Conservation (phyloP, 2,797 vertebrate genomes). For the Tachyglossus aculeatus region DNA sequence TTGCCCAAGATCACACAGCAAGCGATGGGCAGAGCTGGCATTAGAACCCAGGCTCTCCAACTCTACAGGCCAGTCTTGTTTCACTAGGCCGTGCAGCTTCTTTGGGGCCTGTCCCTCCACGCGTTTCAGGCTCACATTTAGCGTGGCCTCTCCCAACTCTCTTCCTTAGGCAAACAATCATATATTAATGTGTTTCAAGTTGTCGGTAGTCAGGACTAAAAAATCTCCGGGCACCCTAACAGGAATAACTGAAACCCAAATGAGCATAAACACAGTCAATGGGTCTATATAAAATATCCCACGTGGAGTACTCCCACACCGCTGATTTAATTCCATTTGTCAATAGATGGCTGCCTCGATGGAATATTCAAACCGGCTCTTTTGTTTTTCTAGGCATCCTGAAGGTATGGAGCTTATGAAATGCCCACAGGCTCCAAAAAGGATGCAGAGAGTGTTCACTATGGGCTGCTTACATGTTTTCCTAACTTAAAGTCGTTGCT, state of each 20-base stretch:
- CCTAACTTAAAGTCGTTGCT: conserved; percentile 46
- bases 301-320: conserved; percentile 1
- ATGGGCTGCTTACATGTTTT: conserved; percentile 50
- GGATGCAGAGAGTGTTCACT: conserved; percentile 20
- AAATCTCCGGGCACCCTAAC: conserved; percentile 15
- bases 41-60: no score
- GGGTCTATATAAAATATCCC: conserved; percentile 11
- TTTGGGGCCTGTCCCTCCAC: no score
- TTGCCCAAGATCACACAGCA: no score
- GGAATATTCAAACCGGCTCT: conserved; percentile 37
- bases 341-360: conserved; percentile 43
- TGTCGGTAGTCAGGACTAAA: conserved; percentile 5
- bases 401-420: conserved; percentile 13
- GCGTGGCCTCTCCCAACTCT: no score
- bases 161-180: no score
- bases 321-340: conserved; percentile 49
- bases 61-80: no score
- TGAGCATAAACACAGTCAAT: conserved; percentile 52
- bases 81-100: no score
- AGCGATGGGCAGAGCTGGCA: no score
- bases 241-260: conserved; percentile 44
- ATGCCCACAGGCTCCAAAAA: conserved; percentile 11
- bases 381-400: conserved; percentile 48
- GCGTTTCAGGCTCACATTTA: no score
- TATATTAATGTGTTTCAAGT: no score